Base-by-base conservation (phyloP, 1,140 invertebrate species). In the Polypedilum pembai region DNA sequence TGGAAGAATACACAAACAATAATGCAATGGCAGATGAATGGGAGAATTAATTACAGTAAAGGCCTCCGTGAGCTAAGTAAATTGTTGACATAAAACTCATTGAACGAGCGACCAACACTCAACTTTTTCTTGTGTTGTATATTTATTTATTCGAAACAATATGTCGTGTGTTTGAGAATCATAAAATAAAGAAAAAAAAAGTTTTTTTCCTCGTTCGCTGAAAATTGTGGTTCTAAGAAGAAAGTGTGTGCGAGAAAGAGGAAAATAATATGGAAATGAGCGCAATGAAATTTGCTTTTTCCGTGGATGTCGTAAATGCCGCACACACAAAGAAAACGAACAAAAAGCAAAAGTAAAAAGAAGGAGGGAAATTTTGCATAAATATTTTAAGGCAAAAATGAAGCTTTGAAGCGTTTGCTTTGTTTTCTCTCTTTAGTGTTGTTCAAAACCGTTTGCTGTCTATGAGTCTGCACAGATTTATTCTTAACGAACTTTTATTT, bases 251-350 rank as follows among this genome's bases (percentile, higher is more conserved):
- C 8, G 41, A 45, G n/a, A 56, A 56, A 56, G 12, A 56, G 45
- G 24, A 33, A 33, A 33, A 33, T 33, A 56, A 56, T n/a, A 56
- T 56, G 45, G 12, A 56, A 56, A 56, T 56, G 45, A 56, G 12
- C 45, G 45, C 45, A 56, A 45, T 45, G 41, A 45, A 56, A 56
- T 56, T 56, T 56, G 45, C n/a, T 56, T 56, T 56, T 56, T 56
- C 4, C 45, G 45, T 56, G 12, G 12, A 56, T 56, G 45, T 56
- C n/a, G 45, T 56, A 56, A 56, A 56, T 56, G 45, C 45, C 45
- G n/a, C 45, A n/a, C 45, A 33, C 24, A 33, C 24, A 33, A 33
- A 33, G 24, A 33, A 33, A 33, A 33, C 24, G 5, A 33, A 5
- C 24, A 33, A 33, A 56, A 56, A 12, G 45, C 4, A 12, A 56